phyloP scores from a whole-genome alignment of 2,888 invertebrate species.

The Dynastes grantii region DNA sequence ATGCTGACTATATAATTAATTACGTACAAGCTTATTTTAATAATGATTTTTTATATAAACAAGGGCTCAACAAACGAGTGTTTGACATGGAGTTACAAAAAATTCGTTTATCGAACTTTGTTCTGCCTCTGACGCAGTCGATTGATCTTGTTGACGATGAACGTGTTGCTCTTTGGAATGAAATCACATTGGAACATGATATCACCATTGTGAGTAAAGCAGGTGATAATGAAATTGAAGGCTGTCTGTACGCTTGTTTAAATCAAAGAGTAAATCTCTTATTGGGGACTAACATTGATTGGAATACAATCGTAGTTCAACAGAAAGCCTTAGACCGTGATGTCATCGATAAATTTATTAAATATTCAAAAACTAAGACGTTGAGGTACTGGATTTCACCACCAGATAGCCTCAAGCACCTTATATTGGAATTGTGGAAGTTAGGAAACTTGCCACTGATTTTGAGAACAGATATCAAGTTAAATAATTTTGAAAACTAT shows the following conservation, averaged over 20 bases:
- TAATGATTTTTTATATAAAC: background rate
- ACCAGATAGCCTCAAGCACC: background rate
- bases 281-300: background rate
- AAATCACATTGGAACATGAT: background rate
- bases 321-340: background rate
- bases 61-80: background rate
- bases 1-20: background rate
- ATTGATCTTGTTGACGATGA: background rate
- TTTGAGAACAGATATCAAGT: background rate
- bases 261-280: background rate
- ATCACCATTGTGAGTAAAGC: background rate
- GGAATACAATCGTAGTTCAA: background rate
- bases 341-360: background rate
- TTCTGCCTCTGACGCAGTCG: background rate
- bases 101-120: background rate
- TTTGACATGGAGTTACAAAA: background rate
- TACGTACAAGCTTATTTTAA: background rate
- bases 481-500: background rate
- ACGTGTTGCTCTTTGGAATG: background rate
- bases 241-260: background rate
- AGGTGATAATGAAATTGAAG: background rate
- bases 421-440: background rate
- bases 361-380: background rate
- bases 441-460: background rate
- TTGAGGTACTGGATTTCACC: background rate